Evolutionary conservation across 2,113 vertebrate species (phyloP).

Genomic region (Aptenodytes forsteri): DNA sequence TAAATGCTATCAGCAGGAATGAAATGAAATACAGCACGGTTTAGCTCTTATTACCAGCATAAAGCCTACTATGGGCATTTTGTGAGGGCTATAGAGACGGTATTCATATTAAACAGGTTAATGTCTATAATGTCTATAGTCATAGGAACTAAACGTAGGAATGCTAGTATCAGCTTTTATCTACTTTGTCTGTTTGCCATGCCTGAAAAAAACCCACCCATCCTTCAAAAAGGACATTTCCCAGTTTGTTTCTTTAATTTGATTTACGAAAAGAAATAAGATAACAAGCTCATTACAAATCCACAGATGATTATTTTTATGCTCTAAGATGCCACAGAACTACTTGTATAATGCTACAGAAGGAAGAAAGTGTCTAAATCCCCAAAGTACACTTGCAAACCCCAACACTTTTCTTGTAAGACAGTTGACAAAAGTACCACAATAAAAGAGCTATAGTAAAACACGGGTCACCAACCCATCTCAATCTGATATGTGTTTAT

Average conservation of each 20-base stretch:
- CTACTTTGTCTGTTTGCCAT: neutral
- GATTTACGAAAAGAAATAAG: constrained; percentile 9
- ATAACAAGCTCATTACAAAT: neutral
- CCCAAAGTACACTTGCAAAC: neutral
- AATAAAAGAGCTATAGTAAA: neutral
- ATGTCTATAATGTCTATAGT: constrained; percentile 63
- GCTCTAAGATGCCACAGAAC: neutral
- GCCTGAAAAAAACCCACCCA: neutral
- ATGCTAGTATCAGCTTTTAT: constrained; percentile 62
- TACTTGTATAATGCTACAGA: neutral
- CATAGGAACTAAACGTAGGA: constrained; percentile 62
- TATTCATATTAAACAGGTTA: constrained; percentile 65
- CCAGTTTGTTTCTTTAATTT: neutral
- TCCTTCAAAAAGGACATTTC: neutral
- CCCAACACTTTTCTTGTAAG: neutral
- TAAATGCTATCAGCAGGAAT: constrained; percentile 96
- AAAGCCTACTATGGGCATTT: constrained; percentile 56
- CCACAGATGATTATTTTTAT: neutral
- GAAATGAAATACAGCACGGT: constrained; percentile 93
- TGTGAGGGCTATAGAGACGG: constrained; percentile 50
- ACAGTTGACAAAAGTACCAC: neutral
- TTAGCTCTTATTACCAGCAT: constrained; percentile 82
- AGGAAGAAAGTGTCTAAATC: neutral
- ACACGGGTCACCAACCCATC: neutral
- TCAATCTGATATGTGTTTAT: neutral